phyloP scores from a whole-genome alignment of 2,888 invertebrate species.

The Belgica antarctica region DNA sequence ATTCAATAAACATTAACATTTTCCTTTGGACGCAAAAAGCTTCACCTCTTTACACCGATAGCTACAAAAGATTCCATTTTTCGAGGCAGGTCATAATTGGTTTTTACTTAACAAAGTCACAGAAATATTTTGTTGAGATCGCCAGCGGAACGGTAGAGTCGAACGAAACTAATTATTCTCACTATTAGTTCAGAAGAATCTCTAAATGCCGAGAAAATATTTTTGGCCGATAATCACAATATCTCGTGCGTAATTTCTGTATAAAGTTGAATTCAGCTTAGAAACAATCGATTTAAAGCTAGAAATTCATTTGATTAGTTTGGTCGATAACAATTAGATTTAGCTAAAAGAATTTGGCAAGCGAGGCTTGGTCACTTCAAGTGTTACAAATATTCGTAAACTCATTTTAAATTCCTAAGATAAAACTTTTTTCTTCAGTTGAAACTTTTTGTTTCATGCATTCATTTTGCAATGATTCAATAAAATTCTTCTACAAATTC shows the following conservation, averaged over 20 bases:
- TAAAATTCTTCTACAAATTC: too few species aligned
- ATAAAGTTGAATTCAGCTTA: too few species aligned
- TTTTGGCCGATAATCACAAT: conserved; percentile 29
- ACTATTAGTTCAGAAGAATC: not conserved
- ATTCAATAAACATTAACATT: conserved; percentile 33
- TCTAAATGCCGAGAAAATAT: not conserved
- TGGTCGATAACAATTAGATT: too few species aligned
- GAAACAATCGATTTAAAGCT: too few species aligned
- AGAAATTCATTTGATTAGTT: too few species aligned
- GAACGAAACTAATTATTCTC: not conserved
- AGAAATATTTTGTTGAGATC: not conserved
- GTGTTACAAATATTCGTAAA: not conserved
- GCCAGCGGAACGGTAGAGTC: not conserved
- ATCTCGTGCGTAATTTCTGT: conserved; percentile 42
- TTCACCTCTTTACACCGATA: conserved; percentile 19
- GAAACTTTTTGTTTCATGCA: too few species aligned
- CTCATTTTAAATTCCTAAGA: too few species aligned
- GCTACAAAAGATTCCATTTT: conserved; percentile 7
- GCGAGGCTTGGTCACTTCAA: not conserved
- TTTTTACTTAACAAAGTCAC: not conserved
- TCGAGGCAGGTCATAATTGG: not conserved
- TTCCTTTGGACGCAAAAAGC: conserved; percentile 4
- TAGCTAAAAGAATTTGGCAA: too few species aligned
- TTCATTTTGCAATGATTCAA: too few species aligned
- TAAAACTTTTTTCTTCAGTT: too few species aligned